Evolutionary conservation across 2,888 invertebrate genomes (phyloP), one percentile per base, ranked within the genome.

Genomic region (Thereva nobilitata): DNA sequence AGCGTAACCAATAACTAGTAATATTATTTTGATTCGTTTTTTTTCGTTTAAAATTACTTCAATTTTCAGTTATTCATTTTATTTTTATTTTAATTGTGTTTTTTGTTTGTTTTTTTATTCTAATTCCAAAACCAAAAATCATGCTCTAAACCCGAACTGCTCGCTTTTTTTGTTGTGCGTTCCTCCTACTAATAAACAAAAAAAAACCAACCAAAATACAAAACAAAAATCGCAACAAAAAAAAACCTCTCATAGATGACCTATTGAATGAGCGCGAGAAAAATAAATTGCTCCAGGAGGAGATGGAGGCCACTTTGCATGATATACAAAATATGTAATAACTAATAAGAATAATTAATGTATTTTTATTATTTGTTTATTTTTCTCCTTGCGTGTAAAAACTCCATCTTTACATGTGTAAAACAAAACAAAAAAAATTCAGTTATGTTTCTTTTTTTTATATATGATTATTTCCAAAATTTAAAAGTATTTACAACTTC

Each of bases 261-360:
- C 90, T 97, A 84, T 87, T 94, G 83, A 86, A 89, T 82, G 94
- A 95, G 86, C 93, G 92, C 85, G 92, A 92, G 86, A 94, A 95
- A 88, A 95, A 93, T 88, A 95, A 93, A 87, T 86, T 92, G 83
- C 90, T 97, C 83, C 92, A 95, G 84, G 94, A 95, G 84, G 98
- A 98, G 85, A 95, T 98, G 93, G 97, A 98, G 86, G 91, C 94
- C 81, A 95, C 97, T 81, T 90, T 97, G 87, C 94, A 95, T 88
- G 97, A 97, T 87, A 94, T 97, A 86, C 96, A 97, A 87, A 95
- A 95, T 85, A 96, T 97, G 94, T 97, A 93, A 89, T 86, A 72
- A 67, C 53, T 56, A 73, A 71, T 63, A 67, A 71, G 57, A 47
- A 64, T 57, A 54, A 50, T 56, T 64, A 53, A 57, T 55, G 49